phyloP scores from a whole-genome alignment of 2,888 invertebrate genomes.

The Eristalis arbustorum region DNA sequence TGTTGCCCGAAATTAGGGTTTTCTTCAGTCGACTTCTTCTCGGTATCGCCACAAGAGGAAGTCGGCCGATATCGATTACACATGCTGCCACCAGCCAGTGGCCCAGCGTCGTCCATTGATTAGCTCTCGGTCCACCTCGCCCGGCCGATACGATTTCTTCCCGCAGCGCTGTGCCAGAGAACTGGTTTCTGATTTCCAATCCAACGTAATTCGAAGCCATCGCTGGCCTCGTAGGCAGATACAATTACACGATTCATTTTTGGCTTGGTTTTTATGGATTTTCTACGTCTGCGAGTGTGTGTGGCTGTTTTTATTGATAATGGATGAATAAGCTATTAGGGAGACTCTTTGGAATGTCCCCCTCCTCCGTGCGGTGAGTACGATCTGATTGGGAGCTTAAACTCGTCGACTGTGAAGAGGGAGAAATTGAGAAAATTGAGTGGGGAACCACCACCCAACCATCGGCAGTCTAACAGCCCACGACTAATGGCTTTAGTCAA shows the following conservation, averaged over 20 bases:
- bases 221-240: constrained; percentile 57
- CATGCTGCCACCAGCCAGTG: constrained; percentile 30
- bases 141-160: constrained; percentile 14
- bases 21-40: constrained; percentile 31
- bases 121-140: constrained; percentile 3
- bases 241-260: constrained; percentile 63
- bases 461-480: neutral
- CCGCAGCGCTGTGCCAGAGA: neutral
- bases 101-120: constrained; percentile 15
- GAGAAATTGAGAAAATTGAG: constrained; percentile 34
- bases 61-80: constrained; percentile 55
- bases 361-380: neutral
- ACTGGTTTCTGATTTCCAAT: constrained; percentile 39
- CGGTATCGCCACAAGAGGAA: constrained; percentile 45
- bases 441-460: constrained; percentile 14
- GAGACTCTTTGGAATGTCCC: constrained; percentile 28
- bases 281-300: neutral
- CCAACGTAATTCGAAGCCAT: constrained; percentile 60
- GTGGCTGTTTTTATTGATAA: constrained; percentile 8
- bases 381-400: constrained; percentile 17
- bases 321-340: constrained; percentile 43
- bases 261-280: constrained; percentile 23
- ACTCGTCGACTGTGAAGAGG: constrained; percentile 17
- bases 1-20: constrained; percentile 50
- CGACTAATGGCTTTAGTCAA: constrained; percentile 56